Evolutionary conservation across 2,113 vertebrate genomes (phyloP).

Genomic region (Cryptoleucopteryx plumbea): DNA sequence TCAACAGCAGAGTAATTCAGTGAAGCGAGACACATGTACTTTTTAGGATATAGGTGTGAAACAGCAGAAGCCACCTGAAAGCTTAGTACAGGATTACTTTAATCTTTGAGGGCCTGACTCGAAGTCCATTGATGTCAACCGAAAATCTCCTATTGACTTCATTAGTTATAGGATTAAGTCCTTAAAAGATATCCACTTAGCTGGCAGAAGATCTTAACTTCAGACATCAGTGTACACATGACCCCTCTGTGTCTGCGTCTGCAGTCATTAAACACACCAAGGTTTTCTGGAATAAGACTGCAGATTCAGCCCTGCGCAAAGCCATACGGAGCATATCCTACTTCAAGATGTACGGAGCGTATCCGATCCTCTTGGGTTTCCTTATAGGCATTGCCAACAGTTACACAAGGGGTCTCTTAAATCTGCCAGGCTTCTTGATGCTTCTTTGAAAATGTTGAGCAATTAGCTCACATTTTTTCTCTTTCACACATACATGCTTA

Average conservation of each 20-base stretch:
- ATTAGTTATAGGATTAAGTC: conserved; percentile 35
- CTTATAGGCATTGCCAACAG: background rate
- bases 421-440: background rate
- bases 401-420: background rate
- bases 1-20: background rate
- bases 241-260: background rate
- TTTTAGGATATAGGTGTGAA: conserved; percentile 1
- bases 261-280: background rate
- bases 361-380: background rate
- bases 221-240: conserved; percentile 13
- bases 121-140: conserved; percentile 9
- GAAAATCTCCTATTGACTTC: conserved; percentile 48
- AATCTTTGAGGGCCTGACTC: conserved; percentile 21
- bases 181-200: conserved; percentile 25
- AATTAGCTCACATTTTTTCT: background rate
- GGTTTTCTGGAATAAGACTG: background rate
- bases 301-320: background rate
- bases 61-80: conserved; percentile 37
- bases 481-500: background rate
- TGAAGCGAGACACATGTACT: background rate
- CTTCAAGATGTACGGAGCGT: background rate
- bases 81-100: conserved; percentile 43
- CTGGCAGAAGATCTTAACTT: conserved; percentile 32
- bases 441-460: background rate
- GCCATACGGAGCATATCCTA: background rate